Evolutionary conservation across 1,140 invertebrate species (phyloP), one percentile per base, ranked within the genome.

Genomic region (Acromyrmex echinatior): DNA sequence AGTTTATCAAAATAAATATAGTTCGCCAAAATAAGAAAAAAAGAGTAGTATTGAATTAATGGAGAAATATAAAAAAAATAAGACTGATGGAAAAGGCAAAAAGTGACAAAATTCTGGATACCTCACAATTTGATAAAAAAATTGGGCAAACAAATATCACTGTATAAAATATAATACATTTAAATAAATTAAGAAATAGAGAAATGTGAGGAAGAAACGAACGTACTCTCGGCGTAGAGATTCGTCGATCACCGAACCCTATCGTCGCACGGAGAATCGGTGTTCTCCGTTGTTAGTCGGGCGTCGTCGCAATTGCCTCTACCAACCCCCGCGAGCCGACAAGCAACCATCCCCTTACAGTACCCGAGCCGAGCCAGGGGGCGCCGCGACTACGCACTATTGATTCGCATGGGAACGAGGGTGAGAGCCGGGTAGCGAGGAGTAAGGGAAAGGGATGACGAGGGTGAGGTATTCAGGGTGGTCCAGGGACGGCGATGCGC

Each of bases 331-430:
- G 63, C 87, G 51, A 77, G 87, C 84, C 87, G 88, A 86, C 92
- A 82, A 73, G 89, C 81, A 65, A 71, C 88, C 81, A 78, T 80
- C 88, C 86, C 73, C 84, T 80, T 53, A 76, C 87, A 82, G 60
- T 86, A 82, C 79, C 88, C 63, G 78, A 88, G 92, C 88, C 91
- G 92, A 92, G 92, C 92, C 93, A 90, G 90, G 92, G 92, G 92
- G 92, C 92, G 91, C 93, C 89, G 92, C 92, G 92, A 93, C 92
- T 94, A 94, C 94, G 94, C 94, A 94, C 94, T 94, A 94, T 95
- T 94, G 94, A 94, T 95, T 94, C 94, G 94, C 93, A 94, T 90
- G 92, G 92, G 91, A 92, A 90, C 89, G 89, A 92, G 88, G 88
- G 86, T 90, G 90, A 92, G 86, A 89, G 71, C 81, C 73, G 90